phyloP scores from a whole-genome alignment of 2,113 vertebrate genomes.

The Zosterops pallidus region DNA sequence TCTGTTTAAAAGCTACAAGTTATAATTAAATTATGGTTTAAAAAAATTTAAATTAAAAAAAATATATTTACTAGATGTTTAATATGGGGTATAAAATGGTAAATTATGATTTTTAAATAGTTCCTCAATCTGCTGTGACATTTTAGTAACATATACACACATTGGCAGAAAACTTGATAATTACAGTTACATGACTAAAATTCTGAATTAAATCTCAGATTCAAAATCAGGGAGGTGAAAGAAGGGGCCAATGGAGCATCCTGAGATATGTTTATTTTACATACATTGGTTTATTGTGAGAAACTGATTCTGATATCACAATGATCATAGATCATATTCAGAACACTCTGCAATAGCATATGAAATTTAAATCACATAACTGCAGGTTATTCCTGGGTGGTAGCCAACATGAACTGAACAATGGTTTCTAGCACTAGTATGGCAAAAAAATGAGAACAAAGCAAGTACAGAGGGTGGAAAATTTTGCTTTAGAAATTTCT shows the following conservation, averaged over 20 bases:
- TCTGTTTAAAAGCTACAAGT: too few species aligned
- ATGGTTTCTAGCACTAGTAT: not conserved
- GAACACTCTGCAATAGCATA: not conserved
- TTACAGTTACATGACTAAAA: not conserved
- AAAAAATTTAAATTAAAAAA: too few species aligned
- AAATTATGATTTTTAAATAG: not conserved
- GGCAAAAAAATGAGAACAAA: not conserved
- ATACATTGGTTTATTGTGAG: not conserved
- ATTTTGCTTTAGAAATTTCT: not conserved
- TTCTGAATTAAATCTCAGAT: not conserved
- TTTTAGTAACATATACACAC: not conserved
- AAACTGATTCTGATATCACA: not conserved
- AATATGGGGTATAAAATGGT: not conserved
- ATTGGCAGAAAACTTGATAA: not conserved
- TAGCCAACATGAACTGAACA: not conserved
- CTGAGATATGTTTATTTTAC: not conserved
- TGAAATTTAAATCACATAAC: not conserved
- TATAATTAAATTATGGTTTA: too few species aligned
- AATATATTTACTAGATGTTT: too few species aligned
- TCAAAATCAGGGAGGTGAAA: not conserved
- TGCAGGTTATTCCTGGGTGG: not conserved
- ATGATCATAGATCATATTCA: not conserved
- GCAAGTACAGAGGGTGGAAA: not conserved
- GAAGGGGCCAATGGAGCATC: rapidly evolving
- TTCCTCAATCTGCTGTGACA: not conserved